Evolutionary conservation across 2,888 invertebrate species (phyloP), one percentile per base, ranked within the genome.

Genomic region (Diploptera punctata): DNA sequence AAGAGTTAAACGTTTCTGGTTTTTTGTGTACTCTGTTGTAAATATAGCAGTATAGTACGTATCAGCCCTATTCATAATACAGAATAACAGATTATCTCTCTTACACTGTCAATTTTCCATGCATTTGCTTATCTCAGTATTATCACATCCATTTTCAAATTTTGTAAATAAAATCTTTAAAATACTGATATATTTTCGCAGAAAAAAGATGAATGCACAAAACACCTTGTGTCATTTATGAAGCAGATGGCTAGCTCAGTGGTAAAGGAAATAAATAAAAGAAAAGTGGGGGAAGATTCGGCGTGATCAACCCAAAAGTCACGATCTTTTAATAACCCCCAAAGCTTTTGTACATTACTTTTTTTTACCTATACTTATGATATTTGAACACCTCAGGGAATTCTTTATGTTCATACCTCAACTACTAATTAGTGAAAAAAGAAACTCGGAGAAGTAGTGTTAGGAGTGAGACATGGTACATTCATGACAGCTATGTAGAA

Each of bases 311-410:
- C 16, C 57, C 16, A 29, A n/a, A 29, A 31, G 57, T 57, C 65
- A 65, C 47, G 65, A 65, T 65, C 26, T 65, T 47, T 65, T 65
- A 65, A 65, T 65, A 47, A 65, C 65, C 65, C 47, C 65, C 18
- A 26, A 13, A 65, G 26, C 2, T 29, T 26, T 3, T 44, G 13
- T n/a, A 19, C 7, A 26, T 43, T 65, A 24, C 13, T 26, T 24
- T 21, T 19, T 13, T 1, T 65, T 47, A 13, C 29, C 26, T 24
- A 16, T 7, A 5, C 1, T 26, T 44, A 29, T 26, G n/a, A 16
- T 47, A 65, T 24, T 47, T 47, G 47, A 65, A 18, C 26, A 65
- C 65, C 47, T 65, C 65, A 47, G 16, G 43, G 38, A 43, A 44
- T 65, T 44, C n/a, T 65, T 65, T 65, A 26, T 65, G 65, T 47